Conservation (phyloP, 2,888 invertebrate genomes). For the Crepidodera aurea region DNA sequence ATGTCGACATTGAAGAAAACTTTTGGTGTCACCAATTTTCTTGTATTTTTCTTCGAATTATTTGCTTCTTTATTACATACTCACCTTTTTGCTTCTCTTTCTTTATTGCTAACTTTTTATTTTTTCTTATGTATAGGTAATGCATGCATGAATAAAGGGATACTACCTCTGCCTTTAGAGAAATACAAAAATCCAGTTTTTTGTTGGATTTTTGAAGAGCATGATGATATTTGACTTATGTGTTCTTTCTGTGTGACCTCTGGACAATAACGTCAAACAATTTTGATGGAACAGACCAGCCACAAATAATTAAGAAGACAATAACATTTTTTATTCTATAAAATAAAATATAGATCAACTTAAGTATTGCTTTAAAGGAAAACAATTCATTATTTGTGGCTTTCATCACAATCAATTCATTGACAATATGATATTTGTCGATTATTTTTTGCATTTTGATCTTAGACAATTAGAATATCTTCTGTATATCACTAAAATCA, state of each 20-base stretch:
- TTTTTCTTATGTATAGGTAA: conserved; percentile 25
- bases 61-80: conserved; percentile 7
- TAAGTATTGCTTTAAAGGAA: not conserved
- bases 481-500: not conserved
- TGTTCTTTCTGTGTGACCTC: not conserved
- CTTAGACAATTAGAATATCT: not conserved
- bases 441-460: not conserved
- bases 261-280: not conserved
- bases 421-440: not conserved
- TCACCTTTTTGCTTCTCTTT: not conserved
- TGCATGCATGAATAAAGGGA: conserved; percentile 23
- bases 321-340: too few species aligned
- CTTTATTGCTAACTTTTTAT: conserved; percentile 20
- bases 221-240: conserved; percentile 1
- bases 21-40: too few species aligned
- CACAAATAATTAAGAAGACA: not conserved
- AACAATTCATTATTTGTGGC: not conserved
- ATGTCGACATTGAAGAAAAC: too few species aligned
- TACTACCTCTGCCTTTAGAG: conserved; percentile 8
- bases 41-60: too few species aligned
- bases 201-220: conserved; percentile 7
- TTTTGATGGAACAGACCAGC: too few species aligned
- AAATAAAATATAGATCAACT: too few species aligned
- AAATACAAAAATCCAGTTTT: conserved; percentile 11
- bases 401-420: not conserved